These are phyloP conservation scores for Zapornia atra DNA, from an alignment of 2,113 vertebrate species.

Conservation along the genomic window DNA sequence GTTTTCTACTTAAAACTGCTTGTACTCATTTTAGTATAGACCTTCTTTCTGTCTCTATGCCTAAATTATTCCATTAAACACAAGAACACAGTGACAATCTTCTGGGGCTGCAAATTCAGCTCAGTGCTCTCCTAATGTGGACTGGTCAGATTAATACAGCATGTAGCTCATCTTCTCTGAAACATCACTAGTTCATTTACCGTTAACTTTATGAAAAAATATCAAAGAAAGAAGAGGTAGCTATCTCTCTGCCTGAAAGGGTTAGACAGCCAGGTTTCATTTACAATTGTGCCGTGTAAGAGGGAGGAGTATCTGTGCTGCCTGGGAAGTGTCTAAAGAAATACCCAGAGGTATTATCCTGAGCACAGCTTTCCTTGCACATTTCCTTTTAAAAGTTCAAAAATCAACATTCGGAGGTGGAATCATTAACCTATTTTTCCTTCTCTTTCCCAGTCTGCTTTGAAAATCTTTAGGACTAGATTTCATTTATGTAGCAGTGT, in stretches of 20 bases:
- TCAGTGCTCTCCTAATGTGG: background rate
- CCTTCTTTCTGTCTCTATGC: conserved; percentile 24
- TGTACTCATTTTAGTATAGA: conserved; percentile 51
- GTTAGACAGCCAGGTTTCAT: background rate
- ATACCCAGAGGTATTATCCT: background rate
- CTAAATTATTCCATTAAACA: conserved; percentile 57
- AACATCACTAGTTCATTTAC: conserved; percentile 12
- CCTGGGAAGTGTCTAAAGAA: background rate
- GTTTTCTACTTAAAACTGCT: conserved; percentile 53
- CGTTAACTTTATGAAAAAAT: background rate
- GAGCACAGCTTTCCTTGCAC: background rate
- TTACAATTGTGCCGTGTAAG: rapidly evolving
- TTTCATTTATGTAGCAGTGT: background rate
- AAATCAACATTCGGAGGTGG: background rate
- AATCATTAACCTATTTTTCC: background rate
- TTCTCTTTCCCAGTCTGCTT: background rate
- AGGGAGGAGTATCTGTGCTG: background rate
- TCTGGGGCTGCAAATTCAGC: conserved; percentile 28
- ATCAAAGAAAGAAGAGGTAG: background rate
- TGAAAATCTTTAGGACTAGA: background rate
- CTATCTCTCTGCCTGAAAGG: background rate
- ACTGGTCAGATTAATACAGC: conserved; percentile 18
- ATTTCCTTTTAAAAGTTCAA: background rate
- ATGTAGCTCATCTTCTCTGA: background rate
- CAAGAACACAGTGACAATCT: background rate